Percentiles rank a stretch among this genome's conserved stretches.
phyloP scores from a whole-genome alignment of 1,140 invertebrate genomes.

The Tetragnatha versicolor region DNA sequence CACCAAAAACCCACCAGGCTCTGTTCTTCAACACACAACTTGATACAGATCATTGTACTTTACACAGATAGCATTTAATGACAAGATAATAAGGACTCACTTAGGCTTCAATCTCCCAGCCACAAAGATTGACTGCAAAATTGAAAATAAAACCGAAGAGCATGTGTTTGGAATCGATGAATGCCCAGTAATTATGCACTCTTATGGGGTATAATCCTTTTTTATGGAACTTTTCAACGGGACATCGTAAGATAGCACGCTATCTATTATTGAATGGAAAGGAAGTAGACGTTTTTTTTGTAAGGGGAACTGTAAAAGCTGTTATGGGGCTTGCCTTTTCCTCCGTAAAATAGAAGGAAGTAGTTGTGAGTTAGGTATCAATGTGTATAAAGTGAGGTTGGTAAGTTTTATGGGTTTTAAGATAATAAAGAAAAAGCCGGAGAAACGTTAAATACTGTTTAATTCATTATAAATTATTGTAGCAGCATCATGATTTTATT shows the following conservation, averaged over 20 bases:
- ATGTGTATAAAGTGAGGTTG: too few relatives aligned
- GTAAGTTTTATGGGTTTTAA: too few relatives aligned
- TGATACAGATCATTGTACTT: neutral
- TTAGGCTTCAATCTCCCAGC: neutral
- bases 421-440: too few relatives aligned
- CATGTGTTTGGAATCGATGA: conserved; percentile 2
- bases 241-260: neutral
- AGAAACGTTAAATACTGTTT: too few relatives aligned
- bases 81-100: conserved; percentile 7
- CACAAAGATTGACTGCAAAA: neutral
- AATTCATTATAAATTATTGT: too few relatives aligned
- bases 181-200: conserved; percentile 4
- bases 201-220: conserved; percentile 14
- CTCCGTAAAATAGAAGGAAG: too few relatives aligned
- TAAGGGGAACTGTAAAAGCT: too few relatives aligned
- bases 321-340: neutral
- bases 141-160: conserved; percentile 22
- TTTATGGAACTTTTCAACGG: neutral
- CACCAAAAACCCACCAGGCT: too few relatives aligned
- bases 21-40: neutral
- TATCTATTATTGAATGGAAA: too few relatives aligned
- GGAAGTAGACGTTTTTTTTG: too few relatives aligned
- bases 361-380: too few relatives aligned
- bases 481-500: too few relatives aligned
- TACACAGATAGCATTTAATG: conserved; percentile 11